Base-by-base conservation (phyloP, 1,140 invertebrate genomes). In the Anoplophora glabripennis region DNA sequence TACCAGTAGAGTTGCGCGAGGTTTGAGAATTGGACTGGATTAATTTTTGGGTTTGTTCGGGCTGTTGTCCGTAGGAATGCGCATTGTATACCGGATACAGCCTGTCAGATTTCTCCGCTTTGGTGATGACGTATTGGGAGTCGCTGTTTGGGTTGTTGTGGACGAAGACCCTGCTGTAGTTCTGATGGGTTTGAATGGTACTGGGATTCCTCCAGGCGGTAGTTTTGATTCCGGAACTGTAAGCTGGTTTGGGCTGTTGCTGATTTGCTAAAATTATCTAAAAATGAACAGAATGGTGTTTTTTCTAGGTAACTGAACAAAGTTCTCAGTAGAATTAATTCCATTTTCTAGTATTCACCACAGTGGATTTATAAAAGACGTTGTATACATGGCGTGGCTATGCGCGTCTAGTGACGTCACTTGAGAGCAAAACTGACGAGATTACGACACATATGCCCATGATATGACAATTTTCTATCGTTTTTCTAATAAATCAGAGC, bases 131-230 rank as follows among this genome's bases (percentile, higher is more conserved):
- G 44, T 54, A 54, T 2, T 35, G 52, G 4, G 40, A 38, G 14
- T 11, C 17, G 14, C 38, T n/a, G 15, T 44, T 18, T 11, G 52
- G 52, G 4, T 64, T 62, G 28, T 67, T 56, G 17, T 68, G 66
- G 7, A 63, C 53, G 47, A 58, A 49, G 0, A 70, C 68, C 56
- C 58, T 61, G 44, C 68, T 70, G 42, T 70, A 70, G 35, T 68
- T 70, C 35, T 67, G 58, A 47, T 66, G 58, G 14, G 61, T 54
- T 7, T 59, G 52, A 15, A 63, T 34, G 40, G 51, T 35, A 9
- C 44, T 33, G 14, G 53, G 15, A 21, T 49, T 61, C 51, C 56
- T 63, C 40, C 53, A 59, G 14, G 14, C 36, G 1, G 18, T 10
- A 3, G 61, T 66, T 63, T 60, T 63, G 1, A 63, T 57, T 46